These are phyloP conservation scores for Acleris holmiana DNA, from an alignment of 2,888 invertebrate species.

Conservation along the genomic window DNA sequence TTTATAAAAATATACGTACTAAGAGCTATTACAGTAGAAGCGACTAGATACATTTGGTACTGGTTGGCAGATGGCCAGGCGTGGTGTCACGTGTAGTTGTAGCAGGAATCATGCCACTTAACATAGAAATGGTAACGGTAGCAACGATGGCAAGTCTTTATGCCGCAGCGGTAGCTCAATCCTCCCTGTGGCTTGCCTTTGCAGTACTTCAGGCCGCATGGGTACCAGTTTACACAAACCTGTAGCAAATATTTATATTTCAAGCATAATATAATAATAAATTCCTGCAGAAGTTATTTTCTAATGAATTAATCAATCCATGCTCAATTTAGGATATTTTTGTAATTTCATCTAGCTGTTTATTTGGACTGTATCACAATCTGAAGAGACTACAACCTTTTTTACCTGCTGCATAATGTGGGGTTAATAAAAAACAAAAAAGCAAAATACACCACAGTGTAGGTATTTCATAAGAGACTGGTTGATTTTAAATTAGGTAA, in stretches of 20 bases:
- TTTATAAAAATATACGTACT: constrained; percentile 40
- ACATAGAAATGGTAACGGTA: constrained; percentile 94
- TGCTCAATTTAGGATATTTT: no score
- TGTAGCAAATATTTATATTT: constrained; percentile 40
- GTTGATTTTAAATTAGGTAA: no score
- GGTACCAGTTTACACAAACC: constrained; percentile 96
- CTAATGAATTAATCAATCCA: no score
- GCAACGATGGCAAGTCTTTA: constrained; percentile 97
- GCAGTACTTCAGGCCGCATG: constrained; percentile 97
- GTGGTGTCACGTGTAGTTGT: constrained; percentile 67
- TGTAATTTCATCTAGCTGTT: no score
- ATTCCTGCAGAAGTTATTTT: no score
- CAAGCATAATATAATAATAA: neutral
- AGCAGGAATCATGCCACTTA: constrained; percentile 87
- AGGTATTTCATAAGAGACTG: no score
- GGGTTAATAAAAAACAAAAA: no score
- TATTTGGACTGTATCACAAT: no score
- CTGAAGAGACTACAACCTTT: no score
- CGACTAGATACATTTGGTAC: constrained; percentile 48
- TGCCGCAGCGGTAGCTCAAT: constrained; percentile 95
- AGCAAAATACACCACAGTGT: no score
- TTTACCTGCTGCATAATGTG: no score
- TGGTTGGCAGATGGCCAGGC: constrained; percentile 46
- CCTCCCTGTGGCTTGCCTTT: constrained; percentile 89
- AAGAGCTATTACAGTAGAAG: constrained; percentile 41